Conservation (phyloP, 2,888 invertebrate genomes). For the Lasiommata megera region DNA sequence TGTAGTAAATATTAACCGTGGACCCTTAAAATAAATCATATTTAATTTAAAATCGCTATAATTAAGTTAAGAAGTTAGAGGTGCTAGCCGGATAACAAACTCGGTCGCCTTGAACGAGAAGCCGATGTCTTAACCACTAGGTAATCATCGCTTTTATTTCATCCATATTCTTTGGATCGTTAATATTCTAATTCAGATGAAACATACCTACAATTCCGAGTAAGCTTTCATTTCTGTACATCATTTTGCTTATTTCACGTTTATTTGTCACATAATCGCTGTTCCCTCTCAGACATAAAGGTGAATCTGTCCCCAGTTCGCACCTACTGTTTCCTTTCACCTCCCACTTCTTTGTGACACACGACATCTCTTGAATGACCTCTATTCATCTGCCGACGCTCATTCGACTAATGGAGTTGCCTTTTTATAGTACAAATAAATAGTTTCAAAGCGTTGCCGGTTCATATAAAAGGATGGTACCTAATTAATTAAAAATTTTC, state of each 20-base stretch:
- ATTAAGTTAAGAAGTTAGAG: no score
- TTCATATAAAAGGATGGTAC: slow-evolving; percentile 43
- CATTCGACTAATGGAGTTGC: slow-evolving; percentile 77
- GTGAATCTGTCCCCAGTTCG: slow-evolving; percentile 29
- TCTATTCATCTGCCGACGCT: slow-evolving; percentile 64
- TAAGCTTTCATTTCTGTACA: not conserved
- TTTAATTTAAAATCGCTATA: no score
- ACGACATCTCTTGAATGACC: slow-evolving; percentile 66
- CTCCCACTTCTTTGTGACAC: slow-evolving; percentile 53
- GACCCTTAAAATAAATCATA: no score
- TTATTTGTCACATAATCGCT: slow-evolving; percentile 28
- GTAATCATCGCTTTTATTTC: no score
- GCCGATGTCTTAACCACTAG: no score
- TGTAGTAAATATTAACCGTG: no score
- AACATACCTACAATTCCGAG: not conserved
- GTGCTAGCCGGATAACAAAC: no score
- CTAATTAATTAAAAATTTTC: slow-evolving; percentile 61
- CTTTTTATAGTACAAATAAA: slow-evolving; percentile 70
- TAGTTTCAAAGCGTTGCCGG: slow-evolving; percentile 52
- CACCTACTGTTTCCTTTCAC: slow-evolving; percentile 41
- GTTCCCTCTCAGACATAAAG: slow-evolving; percentile 26
- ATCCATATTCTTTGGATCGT: no score
- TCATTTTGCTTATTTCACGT: slow-evolving; percentile 21
- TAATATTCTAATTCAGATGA: not conserved
- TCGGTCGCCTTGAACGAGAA: no score